Percentiles rank a stretch among this genome's conserved stretches.
These are phyloP conservation scores for Antheraea pernyi DNA, from an alignment of 1,140 invertebrate genomes.

Conservation along the genomic window DNA sequence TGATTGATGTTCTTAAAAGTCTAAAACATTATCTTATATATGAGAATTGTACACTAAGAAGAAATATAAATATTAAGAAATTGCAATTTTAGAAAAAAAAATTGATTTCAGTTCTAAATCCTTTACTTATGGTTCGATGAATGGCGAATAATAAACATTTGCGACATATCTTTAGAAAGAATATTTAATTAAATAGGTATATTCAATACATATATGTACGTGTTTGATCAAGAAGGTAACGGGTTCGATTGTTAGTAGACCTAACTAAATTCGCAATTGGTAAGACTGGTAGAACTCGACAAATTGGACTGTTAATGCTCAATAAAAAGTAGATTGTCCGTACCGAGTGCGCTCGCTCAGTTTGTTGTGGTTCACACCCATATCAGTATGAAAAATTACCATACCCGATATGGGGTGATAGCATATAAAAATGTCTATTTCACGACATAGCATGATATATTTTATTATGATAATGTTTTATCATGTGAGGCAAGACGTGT, in stretches of 20 bases:
- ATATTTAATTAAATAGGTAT: too few relatives aligned
- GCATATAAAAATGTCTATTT: background rate
- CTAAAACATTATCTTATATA: too few relatives aligned
- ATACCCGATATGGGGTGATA: background rate
- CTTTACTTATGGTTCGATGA: too few relatives aligned
- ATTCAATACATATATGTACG: too few relatives aligned
- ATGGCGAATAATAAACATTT: too few relatives aligned
- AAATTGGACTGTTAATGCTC: background rate
- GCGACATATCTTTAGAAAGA: too few relatives aligned
- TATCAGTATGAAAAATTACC: background rate
- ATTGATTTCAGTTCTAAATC: too few relatives aligned
- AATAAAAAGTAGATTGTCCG: background rate
- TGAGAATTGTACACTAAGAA: too few relatives aligned
- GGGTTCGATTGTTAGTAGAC: background rate
- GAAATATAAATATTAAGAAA: too few relatives aligned
- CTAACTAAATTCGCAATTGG: background rate
- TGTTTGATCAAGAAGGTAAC: background rate
- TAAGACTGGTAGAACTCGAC: background rate
- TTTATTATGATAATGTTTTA: background rate
- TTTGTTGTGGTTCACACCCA: background rate
- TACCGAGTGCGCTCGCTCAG: background rate
- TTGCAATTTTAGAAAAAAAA: too few relatives aligned
- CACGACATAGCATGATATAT: background rate
- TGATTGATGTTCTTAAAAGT: too few relatives aligned
- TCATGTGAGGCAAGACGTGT: slow-evolving; percentile 7